Evolutionary conservation across 92 coral and sea anemone species (phyloP), one percentile per base, ranked within the genome.

Genomic region (Actinostola sp.): DNA sequence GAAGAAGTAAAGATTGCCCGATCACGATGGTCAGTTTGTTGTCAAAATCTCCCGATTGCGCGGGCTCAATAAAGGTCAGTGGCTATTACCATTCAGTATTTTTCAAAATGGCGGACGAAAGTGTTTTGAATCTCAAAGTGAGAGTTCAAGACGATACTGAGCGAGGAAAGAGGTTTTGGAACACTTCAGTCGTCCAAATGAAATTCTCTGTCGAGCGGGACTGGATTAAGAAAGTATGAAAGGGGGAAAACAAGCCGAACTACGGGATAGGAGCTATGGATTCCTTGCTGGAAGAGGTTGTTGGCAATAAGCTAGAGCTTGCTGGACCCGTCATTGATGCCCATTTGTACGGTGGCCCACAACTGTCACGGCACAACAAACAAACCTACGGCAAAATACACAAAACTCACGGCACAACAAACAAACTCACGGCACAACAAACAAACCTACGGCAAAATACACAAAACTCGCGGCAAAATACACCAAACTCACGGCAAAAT

Each of bases 271-370:
- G 42, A 31, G 26, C 46, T 33, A 54, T 84, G 2, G 84, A 78
- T 26, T 65, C 84, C 10, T 38, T 78, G 1, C 31, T 72, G 0
- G 81, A 78, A 29, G 81, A 84, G 31, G 19, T 74, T 1, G 57
- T 76, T 16, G 72, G 77, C 1, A 78, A 77, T 61, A 78, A 84
- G 50, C 76, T 84, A 10, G 84, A 84, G 72, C 63, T 78, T 19
- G 76, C 61, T 62, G 84, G 81, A 43, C 80, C 84, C 0, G 13
- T 63, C 41, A 21, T 78, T 14, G 82, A 82, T 30, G 39, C 77
- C 19, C 75, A 1, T 35, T 23, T 82, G 3, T n/a, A n/a, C n/a
- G n/a, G n/a, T n/a, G n/a, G n/a, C n/a, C n/a, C n/a, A n/a, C n/a
- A n/a, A n/a, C n/a, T n/a, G n/a, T n/a, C n/a, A n/a, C n/a, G n/a